These are phyloP conservation scores for Channa maculata DNA, from an alignment of 2,113 vertebrate genomes.

Conservation along the genomic window DNA sequence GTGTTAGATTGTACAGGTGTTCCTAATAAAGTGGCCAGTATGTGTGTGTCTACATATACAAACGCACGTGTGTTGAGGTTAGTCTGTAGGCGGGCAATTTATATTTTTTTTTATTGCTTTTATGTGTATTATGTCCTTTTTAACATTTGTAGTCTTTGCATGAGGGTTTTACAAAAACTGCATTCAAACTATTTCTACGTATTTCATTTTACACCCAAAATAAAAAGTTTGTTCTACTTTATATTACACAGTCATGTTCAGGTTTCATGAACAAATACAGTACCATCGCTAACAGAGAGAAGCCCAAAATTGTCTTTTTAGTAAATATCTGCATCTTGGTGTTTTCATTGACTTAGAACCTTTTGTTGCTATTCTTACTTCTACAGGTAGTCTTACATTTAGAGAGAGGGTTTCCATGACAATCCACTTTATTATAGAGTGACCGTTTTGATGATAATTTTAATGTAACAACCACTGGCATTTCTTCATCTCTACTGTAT, in stretches of 20 bases:
- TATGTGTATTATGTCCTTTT: conserved; percentile 1
- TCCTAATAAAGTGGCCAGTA: no score
- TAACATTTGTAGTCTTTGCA: not conserved
- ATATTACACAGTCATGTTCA: not conserved
- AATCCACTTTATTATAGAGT: conserved; percentile 19
- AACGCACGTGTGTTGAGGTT: not conserved
- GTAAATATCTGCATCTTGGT: conserved; percentile 19
- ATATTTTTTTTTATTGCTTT: conserved; percentile 43
- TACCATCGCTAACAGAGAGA: not conserved
- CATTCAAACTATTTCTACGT: no score
- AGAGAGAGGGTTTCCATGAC: conserved; percentile 1
- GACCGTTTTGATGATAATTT: conserved; percentile 39
- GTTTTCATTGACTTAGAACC: not conserved
- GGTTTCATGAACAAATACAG: conserved; percentile 20
- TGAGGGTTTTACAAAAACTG: not conserved
- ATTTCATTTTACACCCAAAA: no score
- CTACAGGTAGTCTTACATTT: conserved; percentile 27
- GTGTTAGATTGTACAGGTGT: no score
- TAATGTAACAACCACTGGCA: conserved; percentile 16
- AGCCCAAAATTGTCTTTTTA: no score
- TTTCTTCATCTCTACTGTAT: conserved; percentile 22
- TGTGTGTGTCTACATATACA: no score
- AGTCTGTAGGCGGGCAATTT: conserved; percentile 30
- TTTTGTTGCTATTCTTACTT: conserved; percentile 13
- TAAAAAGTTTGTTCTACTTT: no score